Conservation (phyloP, 2,797 vertebrate species). For the Chrosomus eos region DNA sequence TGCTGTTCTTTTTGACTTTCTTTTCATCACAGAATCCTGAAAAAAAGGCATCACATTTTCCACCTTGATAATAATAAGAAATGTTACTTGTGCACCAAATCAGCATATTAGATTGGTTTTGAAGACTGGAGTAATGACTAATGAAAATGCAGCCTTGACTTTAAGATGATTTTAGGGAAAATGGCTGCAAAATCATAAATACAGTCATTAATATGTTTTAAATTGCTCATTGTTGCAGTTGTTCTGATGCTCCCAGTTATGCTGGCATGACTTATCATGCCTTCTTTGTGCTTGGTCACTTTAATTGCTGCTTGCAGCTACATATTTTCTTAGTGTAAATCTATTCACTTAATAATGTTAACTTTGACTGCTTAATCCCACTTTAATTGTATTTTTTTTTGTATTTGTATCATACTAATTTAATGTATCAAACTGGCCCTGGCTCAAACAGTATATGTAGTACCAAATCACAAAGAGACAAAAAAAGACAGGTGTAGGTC, state of each 20-base stretch:
- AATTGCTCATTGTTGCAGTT: too few relatives aligned
- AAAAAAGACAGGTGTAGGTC: neutral
- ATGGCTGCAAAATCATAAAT: too few relatives aligned
- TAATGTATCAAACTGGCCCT: neutral
- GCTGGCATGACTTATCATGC: too few relatives aligned
- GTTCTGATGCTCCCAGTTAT: too few relatives aligned
- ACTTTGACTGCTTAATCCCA: neutral
- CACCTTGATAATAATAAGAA: neutral
- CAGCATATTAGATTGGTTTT: neutral
- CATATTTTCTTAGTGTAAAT: neutral
- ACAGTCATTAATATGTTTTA: too few relatives aligned
- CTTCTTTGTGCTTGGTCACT: too few relatives aligned
- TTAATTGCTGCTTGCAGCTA: too few relatives aligned
- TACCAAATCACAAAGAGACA: neutral
- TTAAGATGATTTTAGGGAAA: too few relatives aligned
- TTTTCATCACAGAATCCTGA: neutral
- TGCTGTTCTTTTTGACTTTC: neutral
- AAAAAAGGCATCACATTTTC: neutral
- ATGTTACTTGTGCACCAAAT: neutral
- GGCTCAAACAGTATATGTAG: neutral
- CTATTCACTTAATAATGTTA: neutral
- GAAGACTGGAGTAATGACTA: neutral
- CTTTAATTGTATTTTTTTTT: neutral
- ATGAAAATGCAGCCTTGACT: too few relatives aligned
- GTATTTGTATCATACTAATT: neutral